Percentiles rank a stretch among this genome's conserved stretches.
phyloP scores from a whole-genome alignment of 2,888 invertebrate species.

The Callinectes sapidus region DNA sequence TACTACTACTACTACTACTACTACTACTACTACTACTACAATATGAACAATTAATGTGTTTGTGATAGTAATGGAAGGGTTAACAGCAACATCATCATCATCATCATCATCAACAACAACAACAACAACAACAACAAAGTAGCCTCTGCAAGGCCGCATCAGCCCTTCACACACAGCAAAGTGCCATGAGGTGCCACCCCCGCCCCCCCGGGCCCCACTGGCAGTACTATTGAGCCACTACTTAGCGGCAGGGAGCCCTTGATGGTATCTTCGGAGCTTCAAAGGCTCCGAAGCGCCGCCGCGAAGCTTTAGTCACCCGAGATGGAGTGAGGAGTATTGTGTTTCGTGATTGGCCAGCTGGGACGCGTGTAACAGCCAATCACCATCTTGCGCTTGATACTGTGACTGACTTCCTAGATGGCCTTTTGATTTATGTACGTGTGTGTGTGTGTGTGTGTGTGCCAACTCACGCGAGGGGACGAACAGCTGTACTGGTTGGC shows the following conservation, averaged over 20 bases:
- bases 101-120: background rate
- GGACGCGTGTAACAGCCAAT: constrained; percentile 5
- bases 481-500: background rate
- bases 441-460: constrained; percentile 10
- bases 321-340: background rate
- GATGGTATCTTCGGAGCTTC: constrained; percentile 14
- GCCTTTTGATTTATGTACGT: background rate
- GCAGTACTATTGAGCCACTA: background rate
- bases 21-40: no score
- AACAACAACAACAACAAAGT: background rate
- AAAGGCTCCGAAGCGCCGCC: constrained; percentile 2
- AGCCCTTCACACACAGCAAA: background rate
- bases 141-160: background rate
- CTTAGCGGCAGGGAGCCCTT: background rate
- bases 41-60: background rate
- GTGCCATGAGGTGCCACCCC: background rate
- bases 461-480: background rate
- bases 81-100: background rate
- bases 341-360: constrained; percentile 29
- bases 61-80: background rate
- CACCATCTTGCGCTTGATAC: background rate
- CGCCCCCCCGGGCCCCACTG: no score
- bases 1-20: no score
- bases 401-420: background rate
- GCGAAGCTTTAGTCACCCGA: background rate